These are phyloP conservation scores for Cosmia trapezina DNA, from an alignment of 2,888 invertebrate species.

Conservation along the genomic window DNA sequence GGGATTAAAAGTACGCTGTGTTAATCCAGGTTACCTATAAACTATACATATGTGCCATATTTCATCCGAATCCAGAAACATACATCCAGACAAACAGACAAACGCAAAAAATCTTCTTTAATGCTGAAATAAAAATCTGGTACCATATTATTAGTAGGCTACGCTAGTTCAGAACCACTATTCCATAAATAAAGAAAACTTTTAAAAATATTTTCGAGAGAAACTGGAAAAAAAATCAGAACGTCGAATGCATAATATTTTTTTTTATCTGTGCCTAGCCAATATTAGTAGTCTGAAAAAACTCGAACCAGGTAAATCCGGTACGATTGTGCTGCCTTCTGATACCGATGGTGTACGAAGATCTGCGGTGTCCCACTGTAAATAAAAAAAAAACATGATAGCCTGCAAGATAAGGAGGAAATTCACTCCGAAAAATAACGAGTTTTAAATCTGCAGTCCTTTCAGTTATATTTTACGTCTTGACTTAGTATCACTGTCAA, in stretches of 20 bases:
- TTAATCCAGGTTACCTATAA: too few species aligned
- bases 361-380: conserved; percentile 63
- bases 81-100: too few species aligned
- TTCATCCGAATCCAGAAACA: too few species aligned
- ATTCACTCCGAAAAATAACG: background rate
- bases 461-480: background rate
- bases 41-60: too few species aligned
- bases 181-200: too few species aligned
- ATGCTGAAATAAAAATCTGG: too few species aligned
- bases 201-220: too few species aligned
- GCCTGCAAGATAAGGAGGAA: background rate
- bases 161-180: too few species aligned
- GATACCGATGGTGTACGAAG: conserved; percentile 52
- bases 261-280: background rate
- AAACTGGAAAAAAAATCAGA: background rate
- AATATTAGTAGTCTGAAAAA: background rate
- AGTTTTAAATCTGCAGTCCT: background rate
- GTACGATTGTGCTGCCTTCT: conserved; percentile 56
- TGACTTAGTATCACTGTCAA: background rate
- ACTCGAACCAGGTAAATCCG: conserved; percentile 54
- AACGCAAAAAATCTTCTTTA: too few species aligned
- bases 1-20: too few species aligned
- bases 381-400: conserved; percentile 30
- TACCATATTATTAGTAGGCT: too few species aligned
- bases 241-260: background rate